Conservation (phyloP, 30 jellyfish, hydroid and myxozoan species). For the Catostylus mosaicus region DNA sequence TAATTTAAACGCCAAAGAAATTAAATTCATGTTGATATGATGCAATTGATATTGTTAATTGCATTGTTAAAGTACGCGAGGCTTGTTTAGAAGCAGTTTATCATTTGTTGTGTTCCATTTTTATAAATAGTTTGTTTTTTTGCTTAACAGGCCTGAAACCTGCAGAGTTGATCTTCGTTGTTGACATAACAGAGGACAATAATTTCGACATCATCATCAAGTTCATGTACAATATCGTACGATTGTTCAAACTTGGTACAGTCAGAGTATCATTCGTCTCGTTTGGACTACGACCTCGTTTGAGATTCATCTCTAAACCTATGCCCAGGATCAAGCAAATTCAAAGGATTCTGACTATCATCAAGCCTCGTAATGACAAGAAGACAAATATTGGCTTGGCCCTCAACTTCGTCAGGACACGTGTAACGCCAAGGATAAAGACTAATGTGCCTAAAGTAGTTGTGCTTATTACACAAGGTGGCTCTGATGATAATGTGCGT, state of each 20-base stretch:
- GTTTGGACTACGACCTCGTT: constrained; percentile 47
- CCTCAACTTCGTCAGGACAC: constrained; percentile 38
- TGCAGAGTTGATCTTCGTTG: constrained; percentile 56
- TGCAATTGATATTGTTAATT: no score
- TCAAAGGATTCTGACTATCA: constrained; percentile 28
- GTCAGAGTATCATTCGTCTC: constrained; percentile 45
- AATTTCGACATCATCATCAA: constrained; percentile 54
- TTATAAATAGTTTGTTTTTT: background rate
- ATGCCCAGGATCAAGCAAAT: constrained; percentile 33
- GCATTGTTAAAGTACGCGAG: no score
- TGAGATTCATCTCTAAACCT: constrained; percentile 20
- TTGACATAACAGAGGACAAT: constrained; percentile 52
- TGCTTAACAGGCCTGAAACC: constrained; percentile 13
- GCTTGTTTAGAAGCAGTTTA: no score
- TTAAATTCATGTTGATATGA: no score
- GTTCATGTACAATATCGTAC: constrained; percentile 57
- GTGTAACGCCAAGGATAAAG: constrained; percentile 22
- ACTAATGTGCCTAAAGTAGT: constrained; percentile 26
- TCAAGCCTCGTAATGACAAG: constrained; percentile 41
- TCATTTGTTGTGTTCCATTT: no score
- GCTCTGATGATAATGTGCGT: constrained; percentile 63
- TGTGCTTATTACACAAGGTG: constrained; percentile 68
- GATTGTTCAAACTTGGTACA: constrained; percentile 54
- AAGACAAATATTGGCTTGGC: constrained; percentile 54
- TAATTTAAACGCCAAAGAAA: background rate